Evolutionary conservation across 2,888 invertebrate genomes (phyloP).

Genomic region (Ormyrus labotus): DNA sequence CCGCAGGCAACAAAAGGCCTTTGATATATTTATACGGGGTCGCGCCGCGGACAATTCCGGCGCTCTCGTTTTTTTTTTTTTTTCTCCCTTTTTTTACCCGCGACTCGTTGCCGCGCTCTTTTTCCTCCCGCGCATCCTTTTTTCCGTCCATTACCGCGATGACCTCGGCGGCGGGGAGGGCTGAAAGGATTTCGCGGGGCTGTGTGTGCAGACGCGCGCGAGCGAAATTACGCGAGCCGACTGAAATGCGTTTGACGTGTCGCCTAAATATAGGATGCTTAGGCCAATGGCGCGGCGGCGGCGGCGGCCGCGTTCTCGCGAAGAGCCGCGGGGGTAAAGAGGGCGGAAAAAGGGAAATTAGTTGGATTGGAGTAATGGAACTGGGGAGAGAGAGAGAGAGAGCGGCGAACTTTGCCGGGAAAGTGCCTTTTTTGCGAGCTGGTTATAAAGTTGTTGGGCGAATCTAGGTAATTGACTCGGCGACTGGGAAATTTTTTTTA

Average conservation of each 20-base stretch:
- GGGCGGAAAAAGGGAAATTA: too few relatives aligned
- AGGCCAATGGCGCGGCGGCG: background rate
- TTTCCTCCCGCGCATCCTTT: too few relatives aligned
- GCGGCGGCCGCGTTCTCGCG: background rate
- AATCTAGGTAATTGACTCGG: too few relatives aligned
- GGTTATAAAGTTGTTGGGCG: too few relatives aligned
- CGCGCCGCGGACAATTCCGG: conserved; percentile 6
- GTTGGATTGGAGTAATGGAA: too few relatives aligned
- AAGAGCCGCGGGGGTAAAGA: background rate
- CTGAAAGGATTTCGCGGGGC: conserved; percentile 41
- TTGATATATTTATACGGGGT: conserved; percentile 41
- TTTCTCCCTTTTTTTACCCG: conserved; percentile 6
- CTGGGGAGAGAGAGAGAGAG: background rate
- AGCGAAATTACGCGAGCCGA: conserved; percentile 22
- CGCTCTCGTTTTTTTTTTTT: conserved; percentile 17
- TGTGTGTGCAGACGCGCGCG: background rate
- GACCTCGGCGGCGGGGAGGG: background rate
- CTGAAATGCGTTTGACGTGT: conserved; percentile 29
- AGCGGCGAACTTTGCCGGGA: background rate
- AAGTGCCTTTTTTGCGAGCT: too few relatives aligned
- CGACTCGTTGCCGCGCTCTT: background rate
- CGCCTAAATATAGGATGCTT: conserved; percentile 11
- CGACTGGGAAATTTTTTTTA: too few relatives aligned
- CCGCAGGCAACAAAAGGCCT: conserved; percentile 35
- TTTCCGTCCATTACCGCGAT: conserved; percentile 44